These are phyloP conservation scores for Drosophila meridionalis DNA, from an alignment of 2,888 invertebrate genomes.

Conservation along the genomic window DNA sequence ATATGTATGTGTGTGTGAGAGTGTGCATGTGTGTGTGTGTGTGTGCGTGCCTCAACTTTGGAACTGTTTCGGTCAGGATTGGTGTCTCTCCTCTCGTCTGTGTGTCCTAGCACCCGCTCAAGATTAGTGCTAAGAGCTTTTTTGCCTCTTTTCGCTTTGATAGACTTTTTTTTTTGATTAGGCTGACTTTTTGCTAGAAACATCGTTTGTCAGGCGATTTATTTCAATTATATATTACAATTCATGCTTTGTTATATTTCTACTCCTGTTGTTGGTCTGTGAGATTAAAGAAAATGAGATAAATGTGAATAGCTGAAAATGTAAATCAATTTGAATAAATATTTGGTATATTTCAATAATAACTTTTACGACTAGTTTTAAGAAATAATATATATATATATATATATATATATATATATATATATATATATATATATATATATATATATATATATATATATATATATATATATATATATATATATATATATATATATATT, in stretches of 20 bases:
- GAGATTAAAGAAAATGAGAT: constrained; percentile 18
- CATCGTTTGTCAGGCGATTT: constrained; percentile 77
- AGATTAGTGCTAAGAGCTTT: constrained; percentile 71
- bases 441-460: background rate
- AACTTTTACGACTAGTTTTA: background rate
- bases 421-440: background rate
- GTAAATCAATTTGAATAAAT: background rate
- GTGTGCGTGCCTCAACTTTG: constrained; percentile 16
- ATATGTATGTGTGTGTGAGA: background rate
- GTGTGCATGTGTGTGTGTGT: constrained; percentile 16
- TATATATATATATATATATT: background rate
- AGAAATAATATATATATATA: background rate
- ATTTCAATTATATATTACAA: constrained; percentile 73
- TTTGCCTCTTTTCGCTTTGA: constrained; percentile 16
- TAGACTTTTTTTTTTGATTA: constrained; percentile 25
- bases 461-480: background rate
- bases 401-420: background rate
- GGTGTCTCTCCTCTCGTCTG: constrained; percentile 8
- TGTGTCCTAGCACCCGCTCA: constrained; percentile 22
- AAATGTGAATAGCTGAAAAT: background rate
- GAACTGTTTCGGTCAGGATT: constrained; percentile 29
- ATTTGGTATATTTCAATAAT: background rate
- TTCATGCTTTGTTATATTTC: constrained; percentile 41
- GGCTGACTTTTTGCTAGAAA: constrained; percentile 25
- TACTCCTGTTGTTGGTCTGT: background rate